These are phyloP conservation scores for Neogobius melanostomus DNA, from an alignment of 2,113 vertebrate genomes.

Conservation along the genomic window DNA sequence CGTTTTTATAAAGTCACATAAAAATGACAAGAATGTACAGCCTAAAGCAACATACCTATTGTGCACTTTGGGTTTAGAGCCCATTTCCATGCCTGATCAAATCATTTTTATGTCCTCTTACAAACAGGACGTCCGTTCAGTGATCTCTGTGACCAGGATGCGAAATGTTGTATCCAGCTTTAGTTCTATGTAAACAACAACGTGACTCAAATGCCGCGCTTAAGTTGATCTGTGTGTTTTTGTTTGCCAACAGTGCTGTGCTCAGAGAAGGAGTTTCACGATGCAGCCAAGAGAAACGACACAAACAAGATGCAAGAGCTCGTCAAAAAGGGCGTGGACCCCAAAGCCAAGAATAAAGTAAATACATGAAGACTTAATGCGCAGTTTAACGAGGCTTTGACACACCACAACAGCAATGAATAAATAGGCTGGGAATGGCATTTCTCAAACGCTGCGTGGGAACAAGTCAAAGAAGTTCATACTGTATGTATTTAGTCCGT, in stretches of 20 bases:
- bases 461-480: neutral
- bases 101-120: no score
- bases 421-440: neutral
- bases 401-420: neutral
- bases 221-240: neutral
- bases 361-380: slow-evolving; percentile 29
- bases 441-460: neutral
- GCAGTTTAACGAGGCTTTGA: neutral
- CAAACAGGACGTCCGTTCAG: no score
- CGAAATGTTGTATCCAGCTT: neutral
- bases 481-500: neutral
- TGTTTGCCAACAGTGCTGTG: slow-evolving; percentile 77
- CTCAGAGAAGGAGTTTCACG: slow-evolving; percentile 86
- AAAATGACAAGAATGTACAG: no score
- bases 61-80: no score
- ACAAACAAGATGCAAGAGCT: slow-evolving; percentile 77
- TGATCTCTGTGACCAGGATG: no score
- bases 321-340: slow-evolving; percentile 80
- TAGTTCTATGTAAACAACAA: neutral
- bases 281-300: slow-evolving; percentile 81
- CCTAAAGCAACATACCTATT: no score
- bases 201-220: neutral
- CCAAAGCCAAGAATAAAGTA: slow-evolving; percentile 85
- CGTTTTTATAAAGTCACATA: no score
- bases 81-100: no score